Evolutionary conservation across 2,888 invertebrate genomes (phyloP), one percentile per base, ranked within the genome.

Genomic region (Hyles lineata): DNA sequence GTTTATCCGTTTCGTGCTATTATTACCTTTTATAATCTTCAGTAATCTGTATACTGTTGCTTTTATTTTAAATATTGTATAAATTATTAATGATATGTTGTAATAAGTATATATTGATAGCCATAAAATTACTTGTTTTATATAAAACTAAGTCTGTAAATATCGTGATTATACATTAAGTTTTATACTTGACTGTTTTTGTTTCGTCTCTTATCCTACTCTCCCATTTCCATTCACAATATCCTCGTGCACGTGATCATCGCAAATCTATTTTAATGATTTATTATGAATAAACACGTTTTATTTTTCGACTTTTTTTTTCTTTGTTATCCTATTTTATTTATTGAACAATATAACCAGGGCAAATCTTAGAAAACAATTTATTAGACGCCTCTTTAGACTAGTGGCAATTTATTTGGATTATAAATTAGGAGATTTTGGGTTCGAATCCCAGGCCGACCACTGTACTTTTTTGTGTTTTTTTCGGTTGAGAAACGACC

Each of bases 101-200:
- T 92, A 90, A 91, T 92, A 92, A 93, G 91, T 92, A 92, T 92
- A 92, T 92, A 91, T 91, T 92, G 87, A 92, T 94, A 94, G 92
- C 94, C 93, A 94, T 94, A 93, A 88, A 92, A 92, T 91, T 91
- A 94, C 92, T 94, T 94, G 94, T 94, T 94, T 94, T 94, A 92
- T 93, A 93, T 94, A 93, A 92, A 80, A 80, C 83, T 94, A 94
- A 92, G 92, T 90, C 89, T 94, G 94, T 94, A 94, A 94, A 94
- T 94, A 94, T 90, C 91, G 93, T 90, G 90, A 94, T 93, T 94
- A 94, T 92, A 94, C 92, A 93, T 93, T 94, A 94, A 94, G 94
- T 94, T 94, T 94, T 94, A 94, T 94, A 94, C 90, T 90, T 83
- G 79, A 90, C 90, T 89, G 93, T 91, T 91, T 93, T 93, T 92